Evolutionary conservation across 2,113 vertebrate genomes (phyloP), one percentile per base, ranked within the genome.

Genomic region (Pygoscelis antarcticus): DNA sequence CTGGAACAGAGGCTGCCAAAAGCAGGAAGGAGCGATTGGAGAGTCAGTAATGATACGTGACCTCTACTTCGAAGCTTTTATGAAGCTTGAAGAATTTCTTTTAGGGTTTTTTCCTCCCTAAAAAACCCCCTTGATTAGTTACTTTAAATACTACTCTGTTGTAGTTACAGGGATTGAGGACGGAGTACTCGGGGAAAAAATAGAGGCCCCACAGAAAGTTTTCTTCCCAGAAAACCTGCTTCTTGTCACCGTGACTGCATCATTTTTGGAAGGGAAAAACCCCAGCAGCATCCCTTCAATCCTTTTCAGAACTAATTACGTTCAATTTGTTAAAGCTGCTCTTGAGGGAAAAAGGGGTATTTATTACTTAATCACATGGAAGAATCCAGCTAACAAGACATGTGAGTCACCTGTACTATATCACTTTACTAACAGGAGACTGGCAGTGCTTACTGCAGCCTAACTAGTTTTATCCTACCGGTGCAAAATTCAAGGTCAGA

Each of bases 201-300:
- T 8, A 52, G 18, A 54, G 34, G 5, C 16, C 13, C n/a, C 47
- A 54, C 34, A 52, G 49, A 58, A 74, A 68, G 34, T 49, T 79
- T 47, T 83, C 38, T 74, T 69, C 21, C 14, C 49, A 80, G 21
- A 60, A 69, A 70, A 36, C 7, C 34, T 75, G 61, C 10, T 65
- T 34, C 55, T 47, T 42, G 60, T 47, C 65, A 78, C 17, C 32
- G 25, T 8, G 10, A 69, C 23, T 8, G 2, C 22, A 75, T 18
- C 12, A 46, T 42, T 69, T 75, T 42, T 57, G 42, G 14, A 72
- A 61, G 5, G 14, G 23, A 75, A 51, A 78, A 94, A 55, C 9
- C 1, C 23, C 44, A 72, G 46, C 1, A 1, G 72, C 1, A 3
- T 12, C 36, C 64, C 26, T 86, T 81, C 2, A 8, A 25, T 40